phyloP scores from a whole-genome alignment of 2,797 vertebrate species.

The Pogonophryne albipinna region DNA sequence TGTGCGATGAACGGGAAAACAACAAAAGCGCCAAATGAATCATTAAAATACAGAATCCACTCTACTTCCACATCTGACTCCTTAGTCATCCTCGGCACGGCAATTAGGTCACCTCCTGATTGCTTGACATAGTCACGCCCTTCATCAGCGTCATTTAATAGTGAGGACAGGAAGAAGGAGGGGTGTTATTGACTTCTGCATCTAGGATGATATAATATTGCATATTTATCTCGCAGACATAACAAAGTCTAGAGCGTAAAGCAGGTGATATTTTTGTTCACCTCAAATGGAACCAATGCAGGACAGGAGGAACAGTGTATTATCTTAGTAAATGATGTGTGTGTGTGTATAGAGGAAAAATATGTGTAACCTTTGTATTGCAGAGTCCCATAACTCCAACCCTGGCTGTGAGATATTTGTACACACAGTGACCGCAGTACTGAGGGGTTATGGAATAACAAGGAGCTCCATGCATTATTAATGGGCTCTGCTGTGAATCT shows the following conservation, averaged over 20 bases:
- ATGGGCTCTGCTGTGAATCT: constrained; percentile 89
- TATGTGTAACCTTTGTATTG: constrained; percentile 85
- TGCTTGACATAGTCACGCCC: constrained; percentile 78
- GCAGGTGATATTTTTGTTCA: constrained; percentile 57
- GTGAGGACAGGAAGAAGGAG: constrained; percentile 51
- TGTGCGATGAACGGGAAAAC: constrained; percentile 82
- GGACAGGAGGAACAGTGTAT: constrained; percentile 58
- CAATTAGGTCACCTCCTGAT: constrained; percentile 83
- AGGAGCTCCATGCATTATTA: constrained; percentile 92
- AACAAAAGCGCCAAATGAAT: constrained; percentile 83
- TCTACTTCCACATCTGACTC: constrained; percentile 82
- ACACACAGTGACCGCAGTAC: constrained; percentile 90
- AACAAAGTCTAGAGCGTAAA: constrained; percentile 31
- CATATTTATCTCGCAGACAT: constrained; percentile 27
- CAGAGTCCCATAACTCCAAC: constrained; percentile 82
- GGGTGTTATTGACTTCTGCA: constrained; percentile 61
- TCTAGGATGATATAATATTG: constrained; percentile 52
- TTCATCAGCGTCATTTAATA: constrained; percentile 70
- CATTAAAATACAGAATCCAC: constrained; percentile 81
- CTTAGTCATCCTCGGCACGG: constrained; percentile 71
- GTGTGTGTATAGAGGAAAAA: constrained; percentile 70
- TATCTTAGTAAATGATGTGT: constrained; percentile 72
- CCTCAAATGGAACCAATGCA: constrained; percentile 63
- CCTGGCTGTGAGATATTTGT: constrained; percentile 94
- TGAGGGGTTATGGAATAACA: constrained; percentile 92